phyloP scores from a whole-genome alignment of 2,797 vertebrate genomes.

The Chromis chromis region DNA sequence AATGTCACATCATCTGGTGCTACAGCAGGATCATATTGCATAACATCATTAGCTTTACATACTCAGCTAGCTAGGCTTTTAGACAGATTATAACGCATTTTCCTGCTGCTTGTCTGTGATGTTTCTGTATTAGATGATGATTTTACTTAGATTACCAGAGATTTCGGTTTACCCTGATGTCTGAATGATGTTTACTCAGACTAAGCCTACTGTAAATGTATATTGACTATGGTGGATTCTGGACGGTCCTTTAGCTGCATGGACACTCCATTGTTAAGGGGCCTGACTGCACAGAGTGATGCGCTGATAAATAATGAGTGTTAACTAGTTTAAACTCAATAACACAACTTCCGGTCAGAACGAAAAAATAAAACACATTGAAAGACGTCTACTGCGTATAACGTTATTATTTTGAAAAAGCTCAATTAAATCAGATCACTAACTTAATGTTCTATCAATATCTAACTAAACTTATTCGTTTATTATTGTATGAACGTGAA shows the following conservation, averaged over 20 bases:
- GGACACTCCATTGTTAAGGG: not conserved
- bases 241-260: conserved; percentile 20
- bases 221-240: not conserved
- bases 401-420: not conserved
- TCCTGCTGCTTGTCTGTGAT: too few relatives aligned
- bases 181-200: not conserved
- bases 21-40: too few relatives aligned
- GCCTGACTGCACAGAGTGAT: not conserved
- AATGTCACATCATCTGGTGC: too few relatives aligned
- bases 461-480: not conserved
- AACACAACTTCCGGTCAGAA: conserved; percentile 26
- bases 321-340: not conserved
- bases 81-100: too few relatives aligned
- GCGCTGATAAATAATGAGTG: not conserved
- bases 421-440: not conserved
- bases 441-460: accelerated
- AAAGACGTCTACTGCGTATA: not conserved
- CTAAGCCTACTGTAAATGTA: not conserved
- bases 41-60: too few relatives aligned
- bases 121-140: too few relatives aligned
- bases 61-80: too few relatives aligned
- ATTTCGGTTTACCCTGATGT: too few relatives aligned
- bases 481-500: not conserved
- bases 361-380: not conserved
- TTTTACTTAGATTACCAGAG: too few relatives aligned